phyloP scores from a whole-genome alignment of 2,797 vertebrate genomes.

The Alfaro cultratus region DNA sequence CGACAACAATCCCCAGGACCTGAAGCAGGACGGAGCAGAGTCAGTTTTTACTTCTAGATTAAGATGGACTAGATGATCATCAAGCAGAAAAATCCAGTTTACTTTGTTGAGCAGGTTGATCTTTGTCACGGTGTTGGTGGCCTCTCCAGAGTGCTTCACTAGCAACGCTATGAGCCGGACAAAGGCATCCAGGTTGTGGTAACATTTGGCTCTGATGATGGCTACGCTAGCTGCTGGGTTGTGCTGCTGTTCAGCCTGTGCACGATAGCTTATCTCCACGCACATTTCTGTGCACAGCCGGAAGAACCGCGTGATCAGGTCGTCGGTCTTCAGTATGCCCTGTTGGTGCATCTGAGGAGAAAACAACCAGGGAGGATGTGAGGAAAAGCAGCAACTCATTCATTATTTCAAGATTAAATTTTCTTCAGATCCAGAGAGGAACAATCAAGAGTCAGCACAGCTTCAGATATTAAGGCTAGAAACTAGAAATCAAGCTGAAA shows the following conservation, averaged over 20 bases:
- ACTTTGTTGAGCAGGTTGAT: conserved; percentile 99
- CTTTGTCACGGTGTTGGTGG: conserved; percentile 98
- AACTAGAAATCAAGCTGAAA: no score
- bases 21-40: conserved; percentile 49
- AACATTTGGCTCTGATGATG: conserved; percentile 98
- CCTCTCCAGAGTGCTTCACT: conserved; percentile 98
- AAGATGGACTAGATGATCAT: not conserved
- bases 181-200: conserved; percentile 98
- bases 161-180: conserved; percentile 96
- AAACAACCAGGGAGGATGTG: rapidly evolving
- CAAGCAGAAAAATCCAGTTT: not conserved
- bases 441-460: no score
- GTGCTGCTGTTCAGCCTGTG: conserved; percentile 97
- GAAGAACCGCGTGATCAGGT: conserved; percentile 98
- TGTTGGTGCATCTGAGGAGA: conserved; percentile 96
- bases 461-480: no score
- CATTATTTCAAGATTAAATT: not conserved
- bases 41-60: not conserved
- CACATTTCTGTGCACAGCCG: conserved; percentile 99
- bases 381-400: not conserved
- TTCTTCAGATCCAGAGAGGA: no score
- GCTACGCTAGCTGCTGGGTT: conserved; percentile 98
- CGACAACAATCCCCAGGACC: conserved; percentile 98
- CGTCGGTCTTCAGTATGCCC: conserved; percentile 98
- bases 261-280: conserved; percentile 98